Evolutionary conservation across 1,140 invertebrate genomes (phyloP).

Genomic region (Scaptomyza pallida): DNA sequence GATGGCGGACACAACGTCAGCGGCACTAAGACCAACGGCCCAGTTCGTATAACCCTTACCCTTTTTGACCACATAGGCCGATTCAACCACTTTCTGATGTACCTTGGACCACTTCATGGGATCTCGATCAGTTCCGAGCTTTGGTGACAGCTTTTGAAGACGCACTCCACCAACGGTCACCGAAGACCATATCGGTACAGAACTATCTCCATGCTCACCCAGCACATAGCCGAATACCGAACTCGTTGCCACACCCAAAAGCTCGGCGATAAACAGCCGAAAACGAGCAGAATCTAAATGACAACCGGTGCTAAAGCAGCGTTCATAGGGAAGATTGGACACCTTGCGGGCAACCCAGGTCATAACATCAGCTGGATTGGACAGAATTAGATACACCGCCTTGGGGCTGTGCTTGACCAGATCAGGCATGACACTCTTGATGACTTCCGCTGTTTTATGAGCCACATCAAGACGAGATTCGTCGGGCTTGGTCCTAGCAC

Average conservation of each 20-base stretch:
- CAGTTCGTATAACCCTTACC: conserved; percentile 94
- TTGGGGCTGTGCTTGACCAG: conserved; percentile 93
- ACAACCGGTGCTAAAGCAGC: conserved; percentile 94
- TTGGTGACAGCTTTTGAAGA: conserved; percentile 89
- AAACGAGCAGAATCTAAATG: conserved; percentile 94
- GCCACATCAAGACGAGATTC: conserved; percentile 91
- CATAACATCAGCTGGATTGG: conserved; percentile 94
- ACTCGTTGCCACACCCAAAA: conserved; percentile 89
- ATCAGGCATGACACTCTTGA: conserved; percentile 91
- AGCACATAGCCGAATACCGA: conserved; percentile 94
- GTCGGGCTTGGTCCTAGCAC: conserved; percentile 90
- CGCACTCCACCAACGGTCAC: conserved; percentile 72
- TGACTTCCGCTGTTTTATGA: conserved; percentile 92
- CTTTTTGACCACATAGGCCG: conserved; percentile 92
- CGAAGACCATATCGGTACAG: conserved; percentile 94
- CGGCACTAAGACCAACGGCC: conserved; percentile 92
- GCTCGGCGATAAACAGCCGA: conserved; percentile 91
- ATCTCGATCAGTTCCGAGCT: conserved; percentile 89
- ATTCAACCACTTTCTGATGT: conserved; percentile 89
- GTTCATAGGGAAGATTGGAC: conserved; percentile 91
- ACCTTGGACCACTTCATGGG: conserved; percentile 90
- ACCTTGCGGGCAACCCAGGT: conserved; percentile 95
- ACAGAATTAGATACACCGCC: conserved; percentile 91
- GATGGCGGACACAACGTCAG: conserved; percentile 89
- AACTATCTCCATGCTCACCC: conserved; percentile 91